Conservation (phyloP, 2,888 invertebrate genomes). For the Yponomeuta sedellus region DNA sequence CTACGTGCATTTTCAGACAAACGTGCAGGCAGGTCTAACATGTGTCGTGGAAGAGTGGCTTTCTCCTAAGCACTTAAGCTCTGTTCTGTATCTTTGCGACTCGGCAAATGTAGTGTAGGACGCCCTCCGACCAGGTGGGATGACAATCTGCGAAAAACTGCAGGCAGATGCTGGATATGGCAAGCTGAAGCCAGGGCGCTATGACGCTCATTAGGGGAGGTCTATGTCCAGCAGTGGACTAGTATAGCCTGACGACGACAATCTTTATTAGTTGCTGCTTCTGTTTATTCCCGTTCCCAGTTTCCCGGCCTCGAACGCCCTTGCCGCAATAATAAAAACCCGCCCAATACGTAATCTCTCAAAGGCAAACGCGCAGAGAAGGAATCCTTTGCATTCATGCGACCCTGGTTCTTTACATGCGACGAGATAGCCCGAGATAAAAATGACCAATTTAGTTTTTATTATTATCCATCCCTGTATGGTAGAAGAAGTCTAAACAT, state of each 20-base stretch:
- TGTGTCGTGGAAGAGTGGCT: neutral
- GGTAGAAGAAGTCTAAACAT: neutral
- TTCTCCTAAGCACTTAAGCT: too few species aligned
- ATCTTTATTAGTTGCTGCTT: neutral
- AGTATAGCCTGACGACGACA: too few species aligned
- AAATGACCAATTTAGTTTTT: neutral
- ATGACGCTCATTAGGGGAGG: too few species aligned
- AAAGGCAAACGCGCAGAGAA: constrained; percentile 2
- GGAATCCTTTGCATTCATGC: constrained; percentile 6
- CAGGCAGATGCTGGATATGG: too few species aligned
- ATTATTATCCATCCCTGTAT: too few species aligned
- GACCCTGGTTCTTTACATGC: constrained; percentile 7
- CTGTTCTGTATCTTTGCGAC: too few species aligned
- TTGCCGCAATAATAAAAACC: constrained; percentile 10
- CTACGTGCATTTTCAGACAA: too few species aligned
- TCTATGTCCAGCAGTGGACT: too few species aligned
- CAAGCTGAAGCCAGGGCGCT: too few species aligned
- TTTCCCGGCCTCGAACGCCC: neutral
- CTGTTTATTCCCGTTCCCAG: neutral
- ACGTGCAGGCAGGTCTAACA: neutral
- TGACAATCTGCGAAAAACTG: too few species aligned
- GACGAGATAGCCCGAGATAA: neutral
- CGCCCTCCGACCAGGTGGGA: too few species aligned
- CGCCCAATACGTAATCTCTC: constrained; percentile 15
- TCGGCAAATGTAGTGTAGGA: too few species aligned